Evolutionary conservation across 2,797 vertebrate species (phyloP).

Genomic region (Varecia variegata): DNA sequence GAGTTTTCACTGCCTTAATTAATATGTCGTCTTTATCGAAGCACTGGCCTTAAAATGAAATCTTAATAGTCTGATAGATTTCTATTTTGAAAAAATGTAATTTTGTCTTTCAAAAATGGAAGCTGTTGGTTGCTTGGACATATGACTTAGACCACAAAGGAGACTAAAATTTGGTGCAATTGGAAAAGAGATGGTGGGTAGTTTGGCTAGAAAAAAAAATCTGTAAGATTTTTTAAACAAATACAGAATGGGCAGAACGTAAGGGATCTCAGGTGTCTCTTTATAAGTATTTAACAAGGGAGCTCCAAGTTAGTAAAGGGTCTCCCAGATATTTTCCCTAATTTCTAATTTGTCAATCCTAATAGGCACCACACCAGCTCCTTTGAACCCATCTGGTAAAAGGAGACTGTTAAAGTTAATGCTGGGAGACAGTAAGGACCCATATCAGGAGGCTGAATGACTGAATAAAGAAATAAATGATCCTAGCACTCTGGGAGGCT

Average conservation of each 20-base stretch:
- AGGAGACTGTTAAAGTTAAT: neutral
- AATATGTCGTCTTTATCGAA: neutral
- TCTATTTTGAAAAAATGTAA: neutral
- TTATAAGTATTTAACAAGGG: neutral
- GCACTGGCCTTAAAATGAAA: neutral
- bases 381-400: neutral
- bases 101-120: slow-evolving; percentile 18
- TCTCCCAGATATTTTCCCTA: neutral
- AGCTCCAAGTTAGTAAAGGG: neutral
- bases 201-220: neutral
- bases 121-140: neutral
- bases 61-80: neutral
- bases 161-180: slow-evolving; percentile 2
- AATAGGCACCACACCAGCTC: neutral
- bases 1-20: neutral
- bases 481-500: no score
- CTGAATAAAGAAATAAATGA: no score
- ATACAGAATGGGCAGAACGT: neutral
- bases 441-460: neutral
- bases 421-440: neutral
- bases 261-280: neutral
- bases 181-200: neutral
- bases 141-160: neutral
- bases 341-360: neutral
- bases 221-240: neutral